Conservation (phyloP, 2,113 vertebrate genomes). For the Cromileptes altivelis region DNA sequence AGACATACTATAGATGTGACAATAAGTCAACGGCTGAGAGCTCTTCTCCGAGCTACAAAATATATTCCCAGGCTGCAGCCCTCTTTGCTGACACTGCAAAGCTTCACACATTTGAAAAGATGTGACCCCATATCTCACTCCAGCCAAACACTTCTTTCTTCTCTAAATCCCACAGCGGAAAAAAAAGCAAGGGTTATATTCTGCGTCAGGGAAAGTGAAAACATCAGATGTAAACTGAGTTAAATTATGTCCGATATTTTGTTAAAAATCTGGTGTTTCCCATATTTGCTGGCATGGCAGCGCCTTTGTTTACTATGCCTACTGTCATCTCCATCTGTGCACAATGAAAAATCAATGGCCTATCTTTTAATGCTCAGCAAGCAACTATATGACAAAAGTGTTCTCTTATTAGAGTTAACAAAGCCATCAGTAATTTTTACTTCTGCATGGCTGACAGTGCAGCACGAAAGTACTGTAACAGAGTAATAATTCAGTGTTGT, state of each 20-base stretch:
- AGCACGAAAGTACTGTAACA: background rate
- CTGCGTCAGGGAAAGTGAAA: background rate
- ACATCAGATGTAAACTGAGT: background rate
- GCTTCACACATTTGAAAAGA: slow-evolving; percentile 30
- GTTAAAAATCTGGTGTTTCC: slow-evolving; percentile 1
- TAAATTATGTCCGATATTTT: background rate
- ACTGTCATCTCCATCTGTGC: slow-evolving; percentile 44
- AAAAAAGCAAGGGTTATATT: background rate
- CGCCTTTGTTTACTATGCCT: slow-evolving; percentile 34
- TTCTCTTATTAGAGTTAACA: slow-evolving; percentile 33
- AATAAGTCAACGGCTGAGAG: slow-evolving; percentile 2
- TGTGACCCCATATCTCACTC: slow-evolving; percentile 33
- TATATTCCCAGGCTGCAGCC: slow-evolving; percentile 15
- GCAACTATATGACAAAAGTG: slow-evolving; percentile 8
- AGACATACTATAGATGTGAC: slow-evolving; percentile 15
- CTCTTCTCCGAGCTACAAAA: background rate
- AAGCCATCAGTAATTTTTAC: slow-evolving; percentile 37
- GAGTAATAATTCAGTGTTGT: slow-evolving; percentile 19
- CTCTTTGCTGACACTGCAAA: slow-evolving; percentile 41
- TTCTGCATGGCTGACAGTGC: slow-evolving; percentile 6
- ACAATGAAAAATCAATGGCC: slow-evolving; percentile 27
- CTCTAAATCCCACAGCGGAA: slow-evolving; percentile 13
- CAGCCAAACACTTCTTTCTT: slow-evolving; percentile 25
- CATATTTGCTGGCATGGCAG: slow-evolving; percentile 5
- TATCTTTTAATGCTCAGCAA: slow-evolving; percentile 36